Conservation (phyloP, 2,888 invertebrate species). For the Callyntrura guangdongensis region DNA sequence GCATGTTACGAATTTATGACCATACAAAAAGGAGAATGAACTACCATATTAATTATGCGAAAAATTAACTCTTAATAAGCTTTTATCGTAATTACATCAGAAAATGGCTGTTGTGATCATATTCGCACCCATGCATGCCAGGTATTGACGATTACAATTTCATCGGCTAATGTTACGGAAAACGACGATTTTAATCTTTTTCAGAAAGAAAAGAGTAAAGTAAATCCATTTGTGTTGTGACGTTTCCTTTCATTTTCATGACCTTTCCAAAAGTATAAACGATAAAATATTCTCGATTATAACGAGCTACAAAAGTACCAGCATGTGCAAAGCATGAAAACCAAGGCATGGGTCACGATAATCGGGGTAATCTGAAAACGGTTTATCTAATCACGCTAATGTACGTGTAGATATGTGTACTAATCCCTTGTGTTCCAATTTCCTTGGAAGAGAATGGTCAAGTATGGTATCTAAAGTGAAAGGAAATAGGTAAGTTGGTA, state of each 20-base stretch:
- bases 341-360: neutral
- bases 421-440: neutral
- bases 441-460: neutral
- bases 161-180: neutral
- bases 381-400: too few relatives aligned
- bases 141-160: too few relatives aligned
- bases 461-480: neutral
- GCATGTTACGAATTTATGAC: too few relatives aligned
- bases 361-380: too few relatives aligned
- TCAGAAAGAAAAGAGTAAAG: neutral
- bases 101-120: too few relatives aligned
- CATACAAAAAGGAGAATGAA: too few relatives aligned
- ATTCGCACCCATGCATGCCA: too few relatives aligned
- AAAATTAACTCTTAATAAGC: too few relatives aligned
- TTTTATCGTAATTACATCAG: too few relatives aligned
- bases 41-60: too few relatives aligned
- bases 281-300: too few relatives aligned
- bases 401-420: too few relatives aligned
- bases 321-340: neutral
- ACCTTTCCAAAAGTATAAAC: neutral
- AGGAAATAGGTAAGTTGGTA: neutral
- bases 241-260: neutral
- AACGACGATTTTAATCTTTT: conserved; percentile 1
- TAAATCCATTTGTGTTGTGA: neutral
- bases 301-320: neutral